Percentiles rank a stretch among this genome's conserved stretches.
Evolutionary conservation across 2,797 vertebrate genomes (phyloP).

Genomic region (Microctenopoma lineatum): DNA sequence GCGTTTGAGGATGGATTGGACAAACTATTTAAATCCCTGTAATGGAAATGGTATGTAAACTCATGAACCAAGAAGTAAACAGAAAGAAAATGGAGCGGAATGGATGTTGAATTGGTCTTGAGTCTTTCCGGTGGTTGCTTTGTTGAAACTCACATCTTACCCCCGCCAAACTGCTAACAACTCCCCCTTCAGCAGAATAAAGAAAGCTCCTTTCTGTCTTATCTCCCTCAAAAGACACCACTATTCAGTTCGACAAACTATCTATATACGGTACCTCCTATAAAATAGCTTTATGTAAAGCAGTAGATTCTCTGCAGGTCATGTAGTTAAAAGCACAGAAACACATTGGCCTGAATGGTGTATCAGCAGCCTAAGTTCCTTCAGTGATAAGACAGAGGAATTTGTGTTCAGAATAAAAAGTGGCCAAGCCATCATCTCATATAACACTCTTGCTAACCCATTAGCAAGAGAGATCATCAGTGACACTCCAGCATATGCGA

Average conservation of each 20-base stretch:
- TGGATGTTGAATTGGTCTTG: constrained; percentile 69
- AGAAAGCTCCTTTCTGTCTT: constrained; percentile 64
- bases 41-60: constrained; percentile 87
- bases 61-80: constrained; percentile 80
- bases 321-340: constrained; percentile 13
- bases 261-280: constrained; percentile 47
- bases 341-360: constrained; percentile 11
- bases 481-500: constrained; percentile 57
- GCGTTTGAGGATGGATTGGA: constrained; percentile 73
- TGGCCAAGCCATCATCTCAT: constrained; percentile 42
- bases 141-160: constrained; percentile 71
- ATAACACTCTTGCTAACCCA: constrained; percentile 49
- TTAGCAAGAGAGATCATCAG: constrained; percentile 64
- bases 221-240: constrained; percentile 59
- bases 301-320: constrained; percentile 3
- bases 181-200: constrained; percentile 52
- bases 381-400: constrained; percentile 45
- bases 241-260: constrained; percentile 75
- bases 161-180: constrained; percentile 44
- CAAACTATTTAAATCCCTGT: constrained; percentile 86
- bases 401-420: constrained; percentile 42
- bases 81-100: constrained; percentile 76
- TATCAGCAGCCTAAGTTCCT: constrained; percentile 16
- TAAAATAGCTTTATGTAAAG: constrained; percentile 53
- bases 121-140: constrained; percentile 65